Percentiles rank a stretch among this genome's conserved stretches.
Conservation (phyloP, 2,113 vertebrate species). For the Poeciliopsis retropinna region DNA sequence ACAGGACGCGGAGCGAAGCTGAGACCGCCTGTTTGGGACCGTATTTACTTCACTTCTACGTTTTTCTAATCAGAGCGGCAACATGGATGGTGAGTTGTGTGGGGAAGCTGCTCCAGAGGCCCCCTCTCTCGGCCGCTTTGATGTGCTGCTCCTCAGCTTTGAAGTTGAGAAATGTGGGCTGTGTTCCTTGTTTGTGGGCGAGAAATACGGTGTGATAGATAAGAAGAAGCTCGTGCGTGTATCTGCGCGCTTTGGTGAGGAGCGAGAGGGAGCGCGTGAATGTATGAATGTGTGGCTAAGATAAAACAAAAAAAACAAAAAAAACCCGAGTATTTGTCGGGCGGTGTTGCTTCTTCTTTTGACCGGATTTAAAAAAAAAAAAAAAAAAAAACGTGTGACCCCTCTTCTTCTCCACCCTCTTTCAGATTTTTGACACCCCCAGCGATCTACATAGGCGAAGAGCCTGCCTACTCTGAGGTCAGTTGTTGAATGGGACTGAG, state of each 20-base stretch:
- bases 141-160: conserved; percentile 84
- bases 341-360: conserved; percentile 49
- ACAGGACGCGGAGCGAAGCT: conserved; percentile 14
- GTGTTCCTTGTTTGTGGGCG: conserved; percentile 79
- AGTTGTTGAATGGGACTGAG: conserved; percentile 79
- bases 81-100: conserved; percentile 84
- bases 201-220: conserved; percentile 77
- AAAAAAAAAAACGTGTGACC: conserved; percentile 23
- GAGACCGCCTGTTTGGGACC: conserved; percentile 51
- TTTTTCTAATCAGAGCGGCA: conserved; percentile 47
- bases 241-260: conserved; percentile 12
- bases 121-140: conserved; percentile 80
- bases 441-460: conserved; percentile 76
- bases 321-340: conserved; percentile 51
- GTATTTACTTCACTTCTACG: conserved; percentile 47
- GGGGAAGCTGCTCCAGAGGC: conserved; percentile 74
- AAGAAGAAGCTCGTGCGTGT: conserved; percentile 76
- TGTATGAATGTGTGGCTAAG: conserved; percentile 44
- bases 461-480: conserved; percentile 74
- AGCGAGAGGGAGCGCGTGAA: conserved; percentile 2
- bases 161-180: conserved; percentile 82
- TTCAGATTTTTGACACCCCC: conserved; percentile 71
- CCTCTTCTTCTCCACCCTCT: conserved; percentile 48
- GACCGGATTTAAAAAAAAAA: conserved; percentile 50
- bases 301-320: conserved; percentile 61